These are phyloP conservation scores for Neoarius graeffei DNA, from an alignment of 2,113 vertebrate genomes.

Conservation along the genomic window DNA sequence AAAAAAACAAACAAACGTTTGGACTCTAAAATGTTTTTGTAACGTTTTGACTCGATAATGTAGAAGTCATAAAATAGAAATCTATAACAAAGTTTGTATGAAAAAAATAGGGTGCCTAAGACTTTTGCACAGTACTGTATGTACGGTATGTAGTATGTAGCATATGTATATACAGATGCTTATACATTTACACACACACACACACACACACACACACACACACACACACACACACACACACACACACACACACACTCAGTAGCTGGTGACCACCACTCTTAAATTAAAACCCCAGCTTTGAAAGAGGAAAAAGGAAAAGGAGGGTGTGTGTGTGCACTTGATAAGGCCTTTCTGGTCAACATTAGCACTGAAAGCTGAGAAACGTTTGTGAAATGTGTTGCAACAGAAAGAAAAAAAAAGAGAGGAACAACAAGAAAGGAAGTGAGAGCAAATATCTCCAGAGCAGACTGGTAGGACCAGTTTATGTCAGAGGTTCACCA, in stretches of 20 bases:
- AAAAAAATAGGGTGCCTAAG: too few relatives aligned
- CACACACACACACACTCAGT: constrained; percentile 12
- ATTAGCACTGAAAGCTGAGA: constrained; percentile 2
- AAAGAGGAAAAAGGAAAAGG: constrained; percentile 36
- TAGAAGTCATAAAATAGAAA: too few relatives aligned
- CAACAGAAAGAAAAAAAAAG: background rate
- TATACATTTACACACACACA: constrained; percentile 17
- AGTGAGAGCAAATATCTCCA: constrained; percentile 31
- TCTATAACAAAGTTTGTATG: too few relatives aligned
- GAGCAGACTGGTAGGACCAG: constrained; percentile 39
- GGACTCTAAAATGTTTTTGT: too few relatives aligned
- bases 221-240: constrained; percentile 36
- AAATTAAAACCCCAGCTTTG: background rate
- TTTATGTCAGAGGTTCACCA: constrained; percentile 9
- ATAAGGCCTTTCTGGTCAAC: constrained; percentile 37
- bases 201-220: constrained; percentile 19
- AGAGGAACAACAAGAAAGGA: constrained; percentile 17
- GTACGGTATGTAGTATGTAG: too few relatives aligned
- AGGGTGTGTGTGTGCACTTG: constrained; percentile 19
- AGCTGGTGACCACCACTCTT: constrained; percentile 33
- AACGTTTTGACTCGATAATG: too few relatives aligned
- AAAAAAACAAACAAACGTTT: too few relatives aligned
- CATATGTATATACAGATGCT: too few relatives aligned
- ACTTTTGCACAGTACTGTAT: too few relatives aligned
- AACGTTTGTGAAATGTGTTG: constrained; percentile 18